A percentile compares a stretch with the other conserved stretches of the same genome.
phyloP scores from a whole-genome alignment of 2,797 vertebrate genomes.

The Amniataba percoides region DNA sequence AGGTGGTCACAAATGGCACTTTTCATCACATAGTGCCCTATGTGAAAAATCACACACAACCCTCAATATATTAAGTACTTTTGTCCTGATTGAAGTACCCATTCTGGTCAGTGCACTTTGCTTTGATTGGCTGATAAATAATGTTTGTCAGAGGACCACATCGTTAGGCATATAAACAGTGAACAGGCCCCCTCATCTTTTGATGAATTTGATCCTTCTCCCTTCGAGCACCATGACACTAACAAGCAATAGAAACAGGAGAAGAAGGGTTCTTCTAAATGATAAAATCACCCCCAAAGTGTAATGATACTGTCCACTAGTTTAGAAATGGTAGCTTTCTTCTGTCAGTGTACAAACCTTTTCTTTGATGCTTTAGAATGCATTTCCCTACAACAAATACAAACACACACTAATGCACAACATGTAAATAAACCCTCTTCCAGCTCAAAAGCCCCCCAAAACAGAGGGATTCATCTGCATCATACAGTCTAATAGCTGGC shows the following conservation, averaged over 20 bases:
- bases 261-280: slow-evolving; percentile 45
- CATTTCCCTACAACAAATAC: slow-evolving; percentile 65
- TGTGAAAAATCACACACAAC: slow-evolving; percentile 54
- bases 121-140: slow-evolving; percentile 83
- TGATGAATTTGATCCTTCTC: slow-evolving; percentile 53
- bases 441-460: slow-evolving; percentile 53
- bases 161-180: slow-evolving; percentile 65
- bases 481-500: slow-evolving; percentile 66
- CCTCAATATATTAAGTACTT: slow-evolving; percentile 81
- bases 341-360: slow-evolving; percentile 68
- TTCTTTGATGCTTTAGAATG: slow-evolving; percentile 63
- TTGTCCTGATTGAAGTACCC: slow-evolving; percentile 82
- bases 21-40: slow-evolving; percentile 70
- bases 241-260: slow-evolving; percentile 46
- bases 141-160: slow-evolving; percentile 68
- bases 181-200: slow-evolving; percentile 40
- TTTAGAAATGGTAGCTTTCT: slow-evolving; percentile 46
- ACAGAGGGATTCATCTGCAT: slow-evolving; percentile 55
- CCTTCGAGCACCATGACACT: slow-evolving; percentile 62
- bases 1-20: slow-evolving; percentile 75
- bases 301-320: slow-evolving; percentile 44
- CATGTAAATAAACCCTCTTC: slow-evolving; percentile 80
- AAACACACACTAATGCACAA: slow-evolving; percentile 69
- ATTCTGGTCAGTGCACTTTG: slow-evolving; percentile 84
- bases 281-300: slow-evolving; percentile 37